Evolutionary conservation across 2,888 invertebrate genomes (phyloP), one percentile per base, ranked within the genome.

Genomic region (Allolobophora icterica): DNA sequence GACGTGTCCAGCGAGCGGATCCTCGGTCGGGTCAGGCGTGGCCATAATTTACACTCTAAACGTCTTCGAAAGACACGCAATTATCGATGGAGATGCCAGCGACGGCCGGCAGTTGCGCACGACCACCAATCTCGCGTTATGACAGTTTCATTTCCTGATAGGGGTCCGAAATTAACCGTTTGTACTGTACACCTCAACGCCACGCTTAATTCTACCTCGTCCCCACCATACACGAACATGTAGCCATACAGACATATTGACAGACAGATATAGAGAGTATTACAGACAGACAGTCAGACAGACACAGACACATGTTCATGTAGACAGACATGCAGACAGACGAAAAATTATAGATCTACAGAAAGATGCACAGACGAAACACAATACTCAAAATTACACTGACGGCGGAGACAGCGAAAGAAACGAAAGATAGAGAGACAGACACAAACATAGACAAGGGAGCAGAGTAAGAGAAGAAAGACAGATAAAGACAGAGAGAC

Each of bases 111-210:
- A 71, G 71, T n/a, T 71, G 71, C 58, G 19, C 24, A 71, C 71
- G 71, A 17, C n/a, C 71, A 30, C 71, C 71, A 71, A 71, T 71
- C 71, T 71, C 71, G 24, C 17, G 11, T 71, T 71, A 71, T 71
- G 71, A n/a, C 71, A n/a, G 71, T n/a, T 71, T 71, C 71, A 71
- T 71, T 71, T 71, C 71, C 71, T 71, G 71, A n/a, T 71, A 71
- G 71, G 71, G 45, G n/a, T 8, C n/a, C n/a, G 71, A 71, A 71
- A 71, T 71, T 71, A 71, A 71, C 71, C 8, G 71, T 17, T 71
- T 17, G 1, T n/a, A 71, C 0, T 71, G 71, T n/a, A 71, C 71
- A 71, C 71, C n/a, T 71, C 71, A 71, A 71, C 71, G 71, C 71
- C 5, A n/a, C 71, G 71, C 71, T 71, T 71, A n/a, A n/a, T 71